A percentile compares a stretch with the other conserved stretches of the same genome.
Evolutionary conservation across 1,140 invertebrate species (phyloP).

Genomic region (Manduca sexta): DNA sequence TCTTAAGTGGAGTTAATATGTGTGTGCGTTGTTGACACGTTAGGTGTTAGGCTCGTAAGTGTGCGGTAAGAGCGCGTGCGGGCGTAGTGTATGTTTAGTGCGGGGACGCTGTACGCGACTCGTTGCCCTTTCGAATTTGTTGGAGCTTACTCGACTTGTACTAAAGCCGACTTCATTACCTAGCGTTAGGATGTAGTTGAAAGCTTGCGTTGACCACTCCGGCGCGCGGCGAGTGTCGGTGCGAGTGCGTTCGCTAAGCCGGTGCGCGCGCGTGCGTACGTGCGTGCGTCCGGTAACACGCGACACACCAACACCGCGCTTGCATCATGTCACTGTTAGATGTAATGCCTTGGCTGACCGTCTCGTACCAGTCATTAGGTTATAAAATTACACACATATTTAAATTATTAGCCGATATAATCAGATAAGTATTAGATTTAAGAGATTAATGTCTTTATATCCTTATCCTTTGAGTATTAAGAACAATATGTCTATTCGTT

Average conservation of each 20-base stretch:
- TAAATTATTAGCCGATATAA: slow-evolving; percentile 49
- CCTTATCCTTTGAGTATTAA: slow-evolving; percentile 68
- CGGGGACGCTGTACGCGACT: slow-evolving; percentile 13
- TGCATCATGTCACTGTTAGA: slow-evolving; percentile 20
- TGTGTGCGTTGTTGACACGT: slow-evolving; percentile 40
- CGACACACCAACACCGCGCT: not conserved
- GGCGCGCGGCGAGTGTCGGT: not conserved
- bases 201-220: not conserved
- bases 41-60: slow-evolving; percentile 29
- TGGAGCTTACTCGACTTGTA: slow-evolving; percentile 5
- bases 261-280: not conserved
- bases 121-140: not conserved
- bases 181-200: not conserved
- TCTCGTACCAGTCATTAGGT: slow-evolving; percentile 62
- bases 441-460: slow-evolving; percentile 67
- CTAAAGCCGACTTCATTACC: not conserved
- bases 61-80: slow-evolving; percentile 23
- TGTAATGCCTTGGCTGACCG: slow-evolving; percentile 53
- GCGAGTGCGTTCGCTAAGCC: not conserved
- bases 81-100: slow-evolving; percentile 10
- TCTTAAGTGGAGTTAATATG: slow-evolving; percentile 11
- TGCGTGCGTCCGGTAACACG: not conserved
- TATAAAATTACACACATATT: slow-evolving; percentile 49
- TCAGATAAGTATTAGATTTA: slow-evolving; percentile 51
- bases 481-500: slow-evolving; percentile 70